Percentiles rank a stretch among this genome's conserved stretches.
These are phyloP conservation scores for Myotis planiceps DNA, from an alignment of 2,797 vertebrate genomes.

Conservation along the genomic window DNA sequence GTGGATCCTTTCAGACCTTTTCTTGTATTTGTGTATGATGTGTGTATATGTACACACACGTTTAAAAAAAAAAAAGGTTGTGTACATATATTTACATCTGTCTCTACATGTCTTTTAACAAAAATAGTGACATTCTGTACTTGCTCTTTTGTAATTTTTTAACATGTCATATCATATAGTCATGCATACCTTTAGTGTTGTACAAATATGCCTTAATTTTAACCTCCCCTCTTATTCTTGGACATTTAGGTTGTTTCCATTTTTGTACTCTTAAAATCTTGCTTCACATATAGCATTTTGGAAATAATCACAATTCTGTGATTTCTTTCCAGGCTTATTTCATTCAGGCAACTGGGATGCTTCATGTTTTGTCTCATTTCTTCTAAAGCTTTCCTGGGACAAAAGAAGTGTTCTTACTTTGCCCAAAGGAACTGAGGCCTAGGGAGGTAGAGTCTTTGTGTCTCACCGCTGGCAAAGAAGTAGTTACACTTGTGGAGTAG, in stretches of 20 bases:
- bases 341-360: slow-evolving; percentile 57
- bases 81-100: neutral
- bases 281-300: slow-evolving; percentile 48
- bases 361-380: slow-evolving; percentile 72
- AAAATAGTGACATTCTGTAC: neutral
- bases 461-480: slow-evolving; percentile 18
- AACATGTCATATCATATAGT: neutral
- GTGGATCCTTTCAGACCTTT: neutral
- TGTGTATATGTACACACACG: neutral
- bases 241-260: slow-evolving; percentile 41
- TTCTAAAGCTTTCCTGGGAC: slow-evolving; percentile 67
- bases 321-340: slow-evolving; percentile 72
- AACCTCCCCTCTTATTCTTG: neutral
- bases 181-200: slow-evolving; percentile 4
- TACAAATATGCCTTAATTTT: slow-evolving; percentile 43
- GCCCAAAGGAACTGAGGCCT: slow-evolving; percentile 62
- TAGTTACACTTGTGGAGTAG: slow-evolving; percentile 23
- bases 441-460: slow-evolving; percentile 56
- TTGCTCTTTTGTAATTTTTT: slow-evolving; percentile 20
- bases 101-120: neutral
- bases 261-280: slow-evolving; percentile 46
- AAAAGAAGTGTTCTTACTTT: slow-evolving; percentile 66
- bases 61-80: neutral
- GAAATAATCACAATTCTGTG: slow-evolving; percentile 73
- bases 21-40: neutral